Base-by-base conservation (phyloP, 2,797 vertebrate species). In the Morus bassanus region DNA sequence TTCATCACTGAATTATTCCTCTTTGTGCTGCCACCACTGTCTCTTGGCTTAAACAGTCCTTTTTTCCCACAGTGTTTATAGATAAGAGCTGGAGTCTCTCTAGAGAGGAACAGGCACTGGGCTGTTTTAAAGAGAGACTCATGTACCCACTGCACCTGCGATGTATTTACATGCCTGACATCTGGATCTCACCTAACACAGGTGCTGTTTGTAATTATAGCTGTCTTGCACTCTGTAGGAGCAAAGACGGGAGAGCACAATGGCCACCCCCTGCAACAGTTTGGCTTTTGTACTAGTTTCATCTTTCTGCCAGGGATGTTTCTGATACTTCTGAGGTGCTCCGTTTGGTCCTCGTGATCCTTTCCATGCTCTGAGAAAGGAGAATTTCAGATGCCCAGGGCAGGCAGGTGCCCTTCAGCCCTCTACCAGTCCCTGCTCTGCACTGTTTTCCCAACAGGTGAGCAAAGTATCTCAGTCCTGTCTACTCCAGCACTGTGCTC, bases 391-490 rank as follows among this genome's bases (percentile, higher is more conserved):
- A 65, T n/a, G 27, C 15, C 31, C 27, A 45, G 18, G 37, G 27
- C 18, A 80, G 53, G 9, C 5, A 73, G 28, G 10, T 35, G 33
- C 5, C 18, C 12, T 48, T 83, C 9, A n/a, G 12, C 18, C 12
- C 28, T 43, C 18, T 30, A 24, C 18, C n/a, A 82, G 21, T 5
- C 33, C 8, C 31, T 24, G 25, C 16, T 46, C 15, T 43, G 27
- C 0, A 0, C 8, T 60, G 14, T 23, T 75, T 68, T 72, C 21
- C 35, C 2, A 19, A 22, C 0, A 0, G 0, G 19, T 1, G 1
- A 56, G n/a, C 4, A 56, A 75, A 79, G 45, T 18, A 7, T 31
- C 25, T 72, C 87, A 80, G n/a, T 56, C 28, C 27, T 45, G 63
- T 13, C 70, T 84, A 5, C 22, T 63, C 28, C 8, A 7, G 7